Evolutionary conservation across 2,888 invertebrate species (phyloP), one percentile per base, ranked within the genome.

Genomic region (Serrognathus titanus): DNA sequence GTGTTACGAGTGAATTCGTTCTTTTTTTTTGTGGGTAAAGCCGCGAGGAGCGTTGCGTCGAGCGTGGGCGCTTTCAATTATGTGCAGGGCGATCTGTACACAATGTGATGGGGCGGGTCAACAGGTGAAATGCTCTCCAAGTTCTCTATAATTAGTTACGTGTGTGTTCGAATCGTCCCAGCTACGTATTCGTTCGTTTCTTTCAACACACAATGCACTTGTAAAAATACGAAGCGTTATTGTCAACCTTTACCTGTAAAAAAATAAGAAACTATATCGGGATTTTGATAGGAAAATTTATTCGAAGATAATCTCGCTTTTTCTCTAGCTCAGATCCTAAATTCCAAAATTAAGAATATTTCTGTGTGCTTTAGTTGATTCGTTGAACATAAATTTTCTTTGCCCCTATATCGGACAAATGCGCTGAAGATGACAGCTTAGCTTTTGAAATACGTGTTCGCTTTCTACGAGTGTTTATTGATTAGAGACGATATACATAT

Each of bases 11-110:
- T 31, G 24, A 31, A 31, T 31, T 31, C 24, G 24, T 31, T 31
- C 24, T 31, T 31, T 31, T 1, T 31, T 31, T 31, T 31, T 31
- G 43, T 13, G 16, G 43, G 43, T 43, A 43, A 43, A 43, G 43
- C 43, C 43, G 43, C 20, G 20, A 43, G 43, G 43, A 43, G 20
- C 43, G 43, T 43, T 43, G 43, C 43, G 43, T 16, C 51, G 49
- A 50, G 66, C 65, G 68, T 69, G 66, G 68, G 68, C 64, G 68
- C 66, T 67, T 69, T 69, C 68, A 69, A 69, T 69, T 69, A 69
- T 63, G 58, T 58, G 58, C 60, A 60, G 58, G 58, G 59, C 64
- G 64, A 66, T 63, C 63, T 62, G 62, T 65, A 66, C 63, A 67
- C 67, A 67, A 66, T 66, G 61, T 58, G 60, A 64, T 62, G 61